phyloP scores from a whole-genome alignment of 1,140 invertebrate species.

The Sycophaga agraensis region DNA sequence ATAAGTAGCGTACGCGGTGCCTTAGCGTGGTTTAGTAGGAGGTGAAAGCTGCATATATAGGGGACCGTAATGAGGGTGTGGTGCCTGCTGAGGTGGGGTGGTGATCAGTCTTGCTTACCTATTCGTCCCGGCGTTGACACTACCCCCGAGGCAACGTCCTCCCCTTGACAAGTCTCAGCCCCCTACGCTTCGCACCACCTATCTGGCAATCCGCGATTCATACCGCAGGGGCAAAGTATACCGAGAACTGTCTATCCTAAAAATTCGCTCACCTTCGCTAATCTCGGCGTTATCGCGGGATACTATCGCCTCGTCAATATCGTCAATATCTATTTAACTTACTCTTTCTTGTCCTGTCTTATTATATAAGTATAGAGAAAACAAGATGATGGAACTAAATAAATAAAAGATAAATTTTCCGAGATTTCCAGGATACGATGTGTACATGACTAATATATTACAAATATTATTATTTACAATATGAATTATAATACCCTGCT shows the following conservation, averaged over 20 bases:
- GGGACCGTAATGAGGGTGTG: not conserved
- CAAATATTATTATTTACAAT: too few species aligned
- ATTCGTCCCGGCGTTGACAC: conserved; percentile 40
- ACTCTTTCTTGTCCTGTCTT: too few species aligned
- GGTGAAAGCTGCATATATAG: not conserved
- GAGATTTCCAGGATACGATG: too few species aligned
- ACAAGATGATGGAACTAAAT: too few species aligned
- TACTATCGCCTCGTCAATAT: conserved; percentile 33
- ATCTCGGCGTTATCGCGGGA: conserved; percentile 32
- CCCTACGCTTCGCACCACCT: conserved; percentile 6
- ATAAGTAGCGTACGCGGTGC: conserved; percentile 19
- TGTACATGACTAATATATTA: too few species aligned
- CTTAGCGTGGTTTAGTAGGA: too few species aligned
- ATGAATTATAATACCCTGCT: too few species aligned
- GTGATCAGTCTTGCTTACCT: conserved; percentile 50
- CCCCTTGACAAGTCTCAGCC: too few species aligned
- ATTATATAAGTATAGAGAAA: too few species aligned
- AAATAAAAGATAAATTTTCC: too few species aligned
- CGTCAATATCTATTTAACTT: too few species aligned
- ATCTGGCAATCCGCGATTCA: not conserved
- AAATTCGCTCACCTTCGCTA: conserved; percentile 23
- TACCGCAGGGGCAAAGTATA: not conserved
- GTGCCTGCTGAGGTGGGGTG: conserved; percentile 27
- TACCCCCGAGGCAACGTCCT: conserved; percentile 34
- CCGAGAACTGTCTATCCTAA: conserved; percentile 32